Conservation (phyloP, 2,888 invertebrate species). For the Apotomis betuletana region DNA sequence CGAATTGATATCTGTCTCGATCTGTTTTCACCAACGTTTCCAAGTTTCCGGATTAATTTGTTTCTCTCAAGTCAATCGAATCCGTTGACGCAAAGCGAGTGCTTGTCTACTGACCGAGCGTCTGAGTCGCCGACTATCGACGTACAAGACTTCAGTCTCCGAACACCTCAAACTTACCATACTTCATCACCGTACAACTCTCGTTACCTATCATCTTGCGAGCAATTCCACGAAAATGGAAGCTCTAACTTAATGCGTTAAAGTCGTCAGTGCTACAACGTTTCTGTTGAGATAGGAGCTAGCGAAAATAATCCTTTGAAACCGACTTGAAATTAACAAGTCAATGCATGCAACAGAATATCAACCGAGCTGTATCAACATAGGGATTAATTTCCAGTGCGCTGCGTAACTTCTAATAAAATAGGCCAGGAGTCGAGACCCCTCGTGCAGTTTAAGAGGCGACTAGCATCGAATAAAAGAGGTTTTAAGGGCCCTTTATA, state of each 20-base stretch:
- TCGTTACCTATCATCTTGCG: background rate
- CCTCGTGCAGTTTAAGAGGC: slow-evolving; percentile 53
- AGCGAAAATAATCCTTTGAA: slow-evolving; percentile 16
- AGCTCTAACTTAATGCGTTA: background rate
- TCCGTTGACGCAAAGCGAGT: slow-evolving; percentile 14
- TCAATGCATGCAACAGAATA: slow-evolving; percentile 39
- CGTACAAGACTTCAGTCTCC: slow-evolving; percentile 14
- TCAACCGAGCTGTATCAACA: slow-evolving; percentile 37
- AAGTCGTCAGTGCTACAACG: background rate
- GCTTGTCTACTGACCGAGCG: slow-evolving; percentile 4
- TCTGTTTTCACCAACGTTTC: too few species aligned
- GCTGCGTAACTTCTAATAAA: slow-evolving; percentile 52
- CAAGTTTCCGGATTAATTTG: background rate
- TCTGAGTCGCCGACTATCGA: slow-evolving; percentile 8
- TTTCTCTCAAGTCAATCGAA: background rate
- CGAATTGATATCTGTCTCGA: too few species aligned
- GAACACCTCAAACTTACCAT: slow-evolving; percentile 15
- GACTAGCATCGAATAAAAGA: slow-evolving; percentile 56
- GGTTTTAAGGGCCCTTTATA: slow-evolving; percentile 56
- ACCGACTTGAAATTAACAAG: slow-evolving; percentile 48
- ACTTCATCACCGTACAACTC: background rate
- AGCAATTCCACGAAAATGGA: background rate
- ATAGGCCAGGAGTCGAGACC: slow-evolving; percentile 60
- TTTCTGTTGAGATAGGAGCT: slow-evolving; percentile 7
- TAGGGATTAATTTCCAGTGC: slow-evolving; percentile 50